Base-by-base conservation (phyloP, 2,797 vertebrate species). In the Poeciliopsis turneri region DNA sequence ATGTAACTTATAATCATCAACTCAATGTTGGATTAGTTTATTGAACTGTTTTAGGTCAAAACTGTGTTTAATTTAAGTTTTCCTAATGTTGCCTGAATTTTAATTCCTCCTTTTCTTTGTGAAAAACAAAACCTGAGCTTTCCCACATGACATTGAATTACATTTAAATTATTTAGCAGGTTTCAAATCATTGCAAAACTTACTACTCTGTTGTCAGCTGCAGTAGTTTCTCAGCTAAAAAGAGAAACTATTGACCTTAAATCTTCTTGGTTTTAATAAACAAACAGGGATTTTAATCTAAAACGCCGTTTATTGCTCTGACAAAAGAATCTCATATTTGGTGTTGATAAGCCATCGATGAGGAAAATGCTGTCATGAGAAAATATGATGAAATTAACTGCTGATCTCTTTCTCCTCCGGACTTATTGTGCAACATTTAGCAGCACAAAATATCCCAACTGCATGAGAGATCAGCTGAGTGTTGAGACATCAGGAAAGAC, bases 391-490 rank as follows among this genome's bases (percentile, higher is more conserved):
- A 39, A 1, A 41, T 68, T 41, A 41, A 41, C 36, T 11, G 36
- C 36, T 68, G 61, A 68, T 41, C 18, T 36, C 57, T 3, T 30
- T 61, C 61, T 68, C 64, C 64, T 20, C 16, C 4, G 4, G 36
- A 41, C 36, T 25, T 68, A 68, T 68, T 68, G 36, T 25, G 64
- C 20, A 68, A 68, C 33, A 68, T 68, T 66, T 68, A 68, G 11
- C 36, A 12, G 64, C 64, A 41, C 36, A 68, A 68, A 68, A 68
- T 68, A 41, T 41, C 64, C 36, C 64, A 68, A 68, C 36, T 41
- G 36, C 18, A 39, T 7, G 3, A 68, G 39, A 68, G 18, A 41
- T 23, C 20, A 68, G 18, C 33, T 36, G 30, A 36, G 18, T 23
- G 64, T 25, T 68, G 64, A 68, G 36, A 68, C 64, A 68, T 39